Evolutionary conservation across 2,888 invertebrate genomes (phyloP).

Genomic region (Amitus sp.): DNA sequence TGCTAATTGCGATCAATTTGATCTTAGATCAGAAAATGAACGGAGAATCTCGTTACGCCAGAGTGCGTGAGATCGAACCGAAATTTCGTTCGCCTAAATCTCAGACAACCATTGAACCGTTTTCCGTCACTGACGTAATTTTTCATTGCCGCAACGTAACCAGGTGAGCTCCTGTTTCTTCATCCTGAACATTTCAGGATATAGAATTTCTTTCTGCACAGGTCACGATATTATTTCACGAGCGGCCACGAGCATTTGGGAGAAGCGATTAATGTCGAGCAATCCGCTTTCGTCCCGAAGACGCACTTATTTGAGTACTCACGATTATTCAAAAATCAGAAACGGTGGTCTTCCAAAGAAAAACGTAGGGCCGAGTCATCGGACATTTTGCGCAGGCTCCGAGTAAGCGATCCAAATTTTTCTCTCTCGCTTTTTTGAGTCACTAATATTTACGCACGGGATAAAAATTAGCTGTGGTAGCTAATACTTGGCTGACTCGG

Average conservation of each 20-base stretch:
- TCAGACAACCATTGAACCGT: constrained; percentile 31
- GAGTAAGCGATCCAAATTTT: constrained; percentile 56
- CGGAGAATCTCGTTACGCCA: constrained; percentile 34
- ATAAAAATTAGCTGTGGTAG: background rate
- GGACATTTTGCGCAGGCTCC: constrained; percentile 69
- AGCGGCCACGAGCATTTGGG: constrained; percentile 50
- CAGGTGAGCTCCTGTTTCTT: no score
- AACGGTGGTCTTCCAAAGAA: constrained; percentile 51
- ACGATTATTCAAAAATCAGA: constrained; percentile 62
- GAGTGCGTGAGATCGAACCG: constrained; percentile 35
- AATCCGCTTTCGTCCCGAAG: constrained; percentile 62
- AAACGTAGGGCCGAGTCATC: constrained; percentile 54
- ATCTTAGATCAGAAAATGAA: constrained; percentile 34
- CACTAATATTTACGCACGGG: background rate
- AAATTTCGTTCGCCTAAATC: constrained; percentile 38
- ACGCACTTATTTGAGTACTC: constrained; percentile 64
- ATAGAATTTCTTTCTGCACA: constrained; percentile 15
- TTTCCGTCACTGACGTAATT: constrained; percentile 40
- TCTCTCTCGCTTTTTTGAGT: background rate
- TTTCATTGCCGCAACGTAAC: constrained; percentile 45
- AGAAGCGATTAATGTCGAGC: constrained; percentile 59
- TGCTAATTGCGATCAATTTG: no score
- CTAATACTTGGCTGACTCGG: background rate
- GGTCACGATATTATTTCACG: constrained; percentile 53
- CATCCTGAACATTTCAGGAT: no score